These are phyloP conservation scores for Drosophila triauraria DNA, from an alignment of 1,140 invertebrate genomes.

Conservation along the genomic window DNA sequence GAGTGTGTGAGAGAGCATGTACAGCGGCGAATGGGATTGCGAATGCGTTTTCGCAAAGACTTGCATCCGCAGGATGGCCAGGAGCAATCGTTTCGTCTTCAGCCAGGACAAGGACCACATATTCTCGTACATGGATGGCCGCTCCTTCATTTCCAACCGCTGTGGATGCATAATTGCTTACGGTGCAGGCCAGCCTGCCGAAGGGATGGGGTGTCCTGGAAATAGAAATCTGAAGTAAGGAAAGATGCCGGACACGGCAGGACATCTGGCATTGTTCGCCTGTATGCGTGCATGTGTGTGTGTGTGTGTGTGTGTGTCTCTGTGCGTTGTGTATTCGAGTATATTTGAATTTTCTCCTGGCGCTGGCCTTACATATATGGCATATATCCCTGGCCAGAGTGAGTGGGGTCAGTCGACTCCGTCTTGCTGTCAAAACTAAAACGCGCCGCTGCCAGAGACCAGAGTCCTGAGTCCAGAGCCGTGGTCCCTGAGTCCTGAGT, in stretches of 20 bases:
- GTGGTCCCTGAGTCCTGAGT: background rate
- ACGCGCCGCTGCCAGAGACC: slow-evolving; percentile 67
- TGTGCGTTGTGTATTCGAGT: slow-evolving; percentile 35
- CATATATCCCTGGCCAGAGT: slow-evolving; percentile 19
- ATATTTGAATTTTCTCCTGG: slow-evolving; percentile 61
- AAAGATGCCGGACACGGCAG: slow-evolving; percentile 69
- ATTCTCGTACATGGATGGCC: slow-evolving; percentile 38
- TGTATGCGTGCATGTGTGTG: slow-evolving; percentile 5
- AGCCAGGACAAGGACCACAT: slow-evolving; percentile 32
- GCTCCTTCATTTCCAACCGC: slow-evolving; percentile 49
- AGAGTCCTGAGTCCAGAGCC: slow-evolving; percentile 1
- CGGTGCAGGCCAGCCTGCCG: slow-evolving; percentile 35
- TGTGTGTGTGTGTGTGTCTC: slow-evolving; percentile 2
- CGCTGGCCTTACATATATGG: slow-evolving; percentile 33
- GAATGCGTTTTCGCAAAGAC: slow-evolving; percentile 41
- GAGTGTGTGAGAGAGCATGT: background rate
- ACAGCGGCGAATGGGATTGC: slow-evolving; percentile 7
- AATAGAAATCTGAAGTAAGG: slow-evolving; percentile 59
- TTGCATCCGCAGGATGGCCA: slow-evolving; percentile 38
- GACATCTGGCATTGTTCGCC: slow-evolving; percentile 55
- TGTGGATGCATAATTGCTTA: slow-evolving; percentile 66
- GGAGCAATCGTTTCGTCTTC: slow-evolving; percentile 22
- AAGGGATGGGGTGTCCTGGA: slow-evolving; percentile 25
- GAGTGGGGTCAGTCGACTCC: slow-evolving; percentile 43
- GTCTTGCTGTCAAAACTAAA: slow-evolving; percentile 76